Percentiles rank a stretch among this genome's conserved stretches.
phyloP scores from a whole-genome alignment of 2,888 invertebrate genomes.

The Mongoloraphidia duomilia region DNA sequence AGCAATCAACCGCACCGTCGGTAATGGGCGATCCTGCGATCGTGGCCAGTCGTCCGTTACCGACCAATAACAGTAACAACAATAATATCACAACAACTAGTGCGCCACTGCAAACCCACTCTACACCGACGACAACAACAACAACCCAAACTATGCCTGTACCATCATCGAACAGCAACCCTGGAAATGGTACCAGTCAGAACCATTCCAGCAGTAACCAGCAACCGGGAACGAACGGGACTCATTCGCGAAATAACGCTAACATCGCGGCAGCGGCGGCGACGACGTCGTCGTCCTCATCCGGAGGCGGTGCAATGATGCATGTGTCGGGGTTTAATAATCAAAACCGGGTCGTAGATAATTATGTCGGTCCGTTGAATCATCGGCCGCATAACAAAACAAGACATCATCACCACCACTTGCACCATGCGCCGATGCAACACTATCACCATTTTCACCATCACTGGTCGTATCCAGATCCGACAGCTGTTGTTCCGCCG shows the following conservation, averaged over 20 bases:
- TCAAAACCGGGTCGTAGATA: constrained; percentile 17
- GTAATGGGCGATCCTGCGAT: too few species aligned
- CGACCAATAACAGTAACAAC: too few species aligned
- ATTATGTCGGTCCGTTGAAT: constrained; percentile 2
- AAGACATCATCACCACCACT: constrained; percentile 34
- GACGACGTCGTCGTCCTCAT: not conserved
- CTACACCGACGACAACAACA: too few species aligned
- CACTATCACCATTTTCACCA: constrained; percentile 28
- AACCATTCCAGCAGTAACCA: not conserved
- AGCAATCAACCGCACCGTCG: too few species aligned
- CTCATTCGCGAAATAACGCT: not conserved
- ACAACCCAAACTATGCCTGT: too few species aligned
- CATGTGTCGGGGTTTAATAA: not conserved
- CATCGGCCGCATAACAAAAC: constrained; percentile 9
- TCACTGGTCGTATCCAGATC: constrained; percentile 36
- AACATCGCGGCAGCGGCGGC: not conserved
- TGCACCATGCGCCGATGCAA: constrained; percentile 30
- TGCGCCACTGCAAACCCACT: too few species aligned
- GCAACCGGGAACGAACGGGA: not conserved
- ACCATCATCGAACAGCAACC: too few species aligned
- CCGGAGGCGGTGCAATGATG: not conserved
- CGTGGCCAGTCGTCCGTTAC: too few species aligned
- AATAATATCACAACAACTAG: too few species aligned
- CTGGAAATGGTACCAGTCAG: too few species aligned
- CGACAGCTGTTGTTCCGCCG: constrained; percentile 30